Percentiles rank a stretch among this genome's conserved stretches.
phyloP scores from a whole-genome alignment of 2,888 invertebrate genomes.

The Lithodes maja region DNA sequence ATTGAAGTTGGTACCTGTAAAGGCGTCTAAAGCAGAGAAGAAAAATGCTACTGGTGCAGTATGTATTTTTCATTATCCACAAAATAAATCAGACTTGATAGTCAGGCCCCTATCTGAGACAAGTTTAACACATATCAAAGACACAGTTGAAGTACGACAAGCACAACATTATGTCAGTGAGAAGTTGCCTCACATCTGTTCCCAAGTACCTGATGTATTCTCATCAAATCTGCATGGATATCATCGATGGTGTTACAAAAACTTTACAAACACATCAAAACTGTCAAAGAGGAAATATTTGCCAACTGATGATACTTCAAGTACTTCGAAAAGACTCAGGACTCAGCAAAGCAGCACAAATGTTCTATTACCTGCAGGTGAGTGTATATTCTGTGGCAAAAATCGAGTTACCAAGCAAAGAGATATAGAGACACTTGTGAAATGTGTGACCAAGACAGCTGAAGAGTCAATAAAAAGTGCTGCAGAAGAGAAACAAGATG shows the following conservation, averaged over 20 bases:
- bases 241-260: constrained; percentile 3
- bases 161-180: too few relatives aligned
- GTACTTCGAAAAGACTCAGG: background rate
- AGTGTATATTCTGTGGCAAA: background rate
- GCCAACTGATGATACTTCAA: background rate
- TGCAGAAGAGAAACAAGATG: background rate
- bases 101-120: too few relatives aligned
- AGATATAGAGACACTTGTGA: background rate
- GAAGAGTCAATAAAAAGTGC: background rate
- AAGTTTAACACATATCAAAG: too few relatives aligned
- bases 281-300: background rate
- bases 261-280: background rate
- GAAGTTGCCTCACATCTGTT: too few relatives aligned
- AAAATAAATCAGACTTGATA: too few relatives aligned
- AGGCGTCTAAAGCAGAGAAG: too few relatives aligned
- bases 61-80: too few relatives aligned
- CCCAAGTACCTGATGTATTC: background rate
- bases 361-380: constrained; percentile 1
- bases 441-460: constrained; percentile 5
- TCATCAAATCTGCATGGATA: background rate
- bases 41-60: too few relatives aligned
- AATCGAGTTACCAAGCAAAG: background rate
- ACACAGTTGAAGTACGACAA: too few relatives aligned
- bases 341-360: background rate
- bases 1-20: too few relatives aligned